Percentiles rank a stretch among this genome's conserved stretches.
Evolutionary conservation across 2,797 vertebrate genomes (phyloP).

Genomic region (Glossophaga mutica): DNA sequence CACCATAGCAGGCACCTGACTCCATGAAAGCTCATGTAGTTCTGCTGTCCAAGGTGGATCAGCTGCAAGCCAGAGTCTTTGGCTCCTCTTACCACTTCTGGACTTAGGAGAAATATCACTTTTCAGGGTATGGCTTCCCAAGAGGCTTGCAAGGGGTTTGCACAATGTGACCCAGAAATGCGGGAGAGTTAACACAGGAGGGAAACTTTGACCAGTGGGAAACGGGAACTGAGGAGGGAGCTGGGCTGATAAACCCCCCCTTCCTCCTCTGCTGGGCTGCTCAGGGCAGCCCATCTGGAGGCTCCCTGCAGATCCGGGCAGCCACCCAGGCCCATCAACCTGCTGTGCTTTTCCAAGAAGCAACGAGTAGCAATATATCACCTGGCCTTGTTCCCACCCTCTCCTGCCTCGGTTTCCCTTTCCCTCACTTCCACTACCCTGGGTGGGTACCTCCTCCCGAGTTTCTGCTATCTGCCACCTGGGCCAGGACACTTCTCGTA

Average conservation of each 20-base stretch:
- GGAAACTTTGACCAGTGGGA: neutral
- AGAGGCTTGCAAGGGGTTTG: neutral
- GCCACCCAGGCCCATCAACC: neutral
- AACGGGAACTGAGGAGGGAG: neutral
- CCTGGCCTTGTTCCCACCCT: no score
- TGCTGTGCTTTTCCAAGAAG: neutral
- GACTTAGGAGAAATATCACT: neutral
- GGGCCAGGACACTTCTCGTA: neutral
- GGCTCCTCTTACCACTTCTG: neutral
- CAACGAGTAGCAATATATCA: rapidly evolving
- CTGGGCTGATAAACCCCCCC: neutral
- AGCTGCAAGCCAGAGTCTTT: neutral
- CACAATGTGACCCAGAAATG: neutral
- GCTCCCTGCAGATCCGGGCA: neutral
- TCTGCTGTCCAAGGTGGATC: neutral
- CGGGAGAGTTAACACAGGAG: neutral
- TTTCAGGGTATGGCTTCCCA: neutral
- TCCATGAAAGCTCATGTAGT: rapidly evolving
- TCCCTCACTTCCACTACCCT: neutral
- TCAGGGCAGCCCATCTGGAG: neutral
- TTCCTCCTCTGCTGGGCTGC: neutral
- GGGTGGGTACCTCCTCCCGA: neutral
- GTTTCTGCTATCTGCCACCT: neutral
- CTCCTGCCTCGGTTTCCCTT: neutral
- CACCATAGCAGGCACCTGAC: neutral